A percentile compares a stretch with the other conserved stretches of the same genome.
Conservation (phyloP, 1,140 invertebrate genomes). For the Chrysoperla carnea region DNA sequence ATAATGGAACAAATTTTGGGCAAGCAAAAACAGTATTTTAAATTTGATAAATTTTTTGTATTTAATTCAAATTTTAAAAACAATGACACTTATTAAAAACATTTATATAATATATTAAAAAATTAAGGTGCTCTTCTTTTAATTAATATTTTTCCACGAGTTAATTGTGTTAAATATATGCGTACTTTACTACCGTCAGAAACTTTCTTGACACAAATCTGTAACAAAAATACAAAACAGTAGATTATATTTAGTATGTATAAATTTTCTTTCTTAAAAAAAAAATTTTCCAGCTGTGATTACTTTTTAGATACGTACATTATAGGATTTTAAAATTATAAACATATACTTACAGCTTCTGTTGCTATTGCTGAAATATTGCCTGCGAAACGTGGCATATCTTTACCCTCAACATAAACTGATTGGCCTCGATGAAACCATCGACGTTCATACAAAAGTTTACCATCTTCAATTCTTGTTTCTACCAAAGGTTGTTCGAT, state of each 20-base stretch:
- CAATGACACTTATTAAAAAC: too few species aligned
- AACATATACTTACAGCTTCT: conserved; percentile 52
- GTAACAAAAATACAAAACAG: conserved; percentile 25
- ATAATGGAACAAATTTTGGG: too few species aligned
- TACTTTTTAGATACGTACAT: too few species aligned
- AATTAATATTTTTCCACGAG: conserved; percentile 74
- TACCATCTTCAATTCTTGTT: conserved; percentile 84
- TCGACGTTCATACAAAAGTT: conserved; percentile 79
- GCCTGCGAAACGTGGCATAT: conserved; percentile 61
- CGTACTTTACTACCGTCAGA: conserved; percentile 62
- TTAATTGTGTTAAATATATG: conserved; percentile 68
- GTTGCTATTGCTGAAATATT: conserved; percentile 78
- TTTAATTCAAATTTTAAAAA: too few species aligned
- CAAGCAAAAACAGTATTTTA: too few species aligned
- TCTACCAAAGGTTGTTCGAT: conserved; percentile 37
- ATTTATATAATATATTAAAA: background rate
- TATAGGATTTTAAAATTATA: too few species aligned
- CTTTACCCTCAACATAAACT: conserved; percentile 78
- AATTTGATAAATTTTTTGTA: too few species aligned
- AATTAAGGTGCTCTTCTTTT: conserved; percentile 58
- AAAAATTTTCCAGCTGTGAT: too few species aligned
- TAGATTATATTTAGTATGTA: too few species aligned
- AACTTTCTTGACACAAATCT: conserved; percentile 83
- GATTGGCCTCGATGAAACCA: conserved; percentile 91
- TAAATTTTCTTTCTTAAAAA: too few species aligned